Base-by-base conservation (phyloP, 92 coral and sea anemone species). In the Heteractis magnifica region DNA sequence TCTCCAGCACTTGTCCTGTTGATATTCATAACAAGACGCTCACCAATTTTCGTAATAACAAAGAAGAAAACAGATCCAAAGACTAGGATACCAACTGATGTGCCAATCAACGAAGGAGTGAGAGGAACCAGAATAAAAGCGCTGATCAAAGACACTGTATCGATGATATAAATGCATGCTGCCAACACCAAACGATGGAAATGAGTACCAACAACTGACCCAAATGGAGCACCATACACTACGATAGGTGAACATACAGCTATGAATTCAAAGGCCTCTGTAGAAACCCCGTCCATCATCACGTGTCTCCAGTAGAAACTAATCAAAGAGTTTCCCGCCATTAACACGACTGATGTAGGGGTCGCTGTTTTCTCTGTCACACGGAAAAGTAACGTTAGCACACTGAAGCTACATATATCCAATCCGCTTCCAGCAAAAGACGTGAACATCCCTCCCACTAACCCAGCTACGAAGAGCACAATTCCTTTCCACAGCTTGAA, bases 261-360 rank as follows among this genome's bases (percentile, higher is more conserved):
- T 9, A 92, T 75, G 77, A 88, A 94, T 21, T 90, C 65, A 81
- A 85, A 94, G 10, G 95, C 93, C 1, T 90, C 95, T 12, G 78
- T 72, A 11, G 83, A 78, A 15, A 94, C 76, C 0, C 84, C 70
- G 20, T 62, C 87, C 77, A 89, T 86, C 85, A 94, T 92, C n/a
- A 94, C 89, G 48, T 92, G 91, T 4, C 98, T 92, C 98, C 98
- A 94, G 89, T 87, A 94, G 87, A 94, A 85, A 14, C 98, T 95
- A 10, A 94, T 92, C 15, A 94, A 77, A 0, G 95, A 84, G 89
- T 94, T 94, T 70, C 92, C 95, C 78, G 98, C 98, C 98, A 94
- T 94, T 1, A 94, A 79, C 18, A 94, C 89, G 34, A 94, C 98
- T n/a, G 98, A 94, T 0, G 98, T 94, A 4, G 98, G 98, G 8